Evolutionary conservation across 1,140 invertebrate species (phyloP).

Genomic region (Druon quercuslanigerum): DNA sequence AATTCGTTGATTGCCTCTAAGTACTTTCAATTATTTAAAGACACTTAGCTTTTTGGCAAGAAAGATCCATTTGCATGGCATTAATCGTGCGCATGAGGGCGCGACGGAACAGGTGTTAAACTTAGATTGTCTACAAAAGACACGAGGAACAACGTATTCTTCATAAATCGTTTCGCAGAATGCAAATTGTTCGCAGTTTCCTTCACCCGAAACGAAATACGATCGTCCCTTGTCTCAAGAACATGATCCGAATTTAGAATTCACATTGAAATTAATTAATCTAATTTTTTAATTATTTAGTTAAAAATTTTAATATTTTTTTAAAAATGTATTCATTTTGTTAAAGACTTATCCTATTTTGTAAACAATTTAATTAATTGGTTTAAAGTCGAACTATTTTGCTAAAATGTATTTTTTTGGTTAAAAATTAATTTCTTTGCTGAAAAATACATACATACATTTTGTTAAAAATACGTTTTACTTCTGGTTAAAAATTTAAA

Average conservation of each 20-base stretch:
- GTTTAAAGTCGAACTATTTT: too few relatives aligned
- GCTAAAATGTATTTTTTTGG: too few relatives aligned
- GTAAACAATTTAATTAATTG: too few relatives aligned
- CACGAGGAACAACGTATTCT: conserved; percentile 39
- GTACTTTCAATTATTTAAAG: conserved; percentile 10
- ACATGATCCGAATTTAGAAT: not conserved
- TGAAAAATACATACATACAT: too few relatives aligned
- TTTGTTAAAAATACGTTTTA: too few relatives aligned
- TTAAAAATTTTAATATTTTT: too few relatives aligned
- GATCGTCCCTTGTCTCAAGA: not conserved
- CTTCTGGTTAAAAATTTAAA: too few relatives aligned
- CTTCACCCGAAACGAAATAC: not conserved
- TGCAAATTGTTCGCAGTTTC: not conserved
- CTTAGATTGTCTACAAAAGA: conserved; percentile 54
- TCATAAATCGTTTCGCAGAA: conserved; percentile 24
- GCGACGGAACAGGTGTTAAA: conserved; percentile 58
- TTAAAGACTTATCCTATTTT: too few relatives aligned
- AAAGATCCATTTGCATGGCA: conserved; percentile 53
- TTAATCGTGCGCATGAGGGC: conserved; percentile 57
- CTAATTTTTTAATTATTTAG: too few relatives aligned
- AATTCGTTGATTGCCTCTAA: conserved; percentile 16
- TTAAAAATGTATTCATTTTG: too few relatives aligned
- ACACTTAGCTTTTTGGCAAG: conserved; percentile 50
- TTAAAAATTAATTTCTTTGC: too few relatives aligned
- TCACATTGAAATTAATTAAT: too few relatives aligned